Conservation (phyloP, 2,888 invertebrate genomes). For the Parnassius glacialis region DNA sequence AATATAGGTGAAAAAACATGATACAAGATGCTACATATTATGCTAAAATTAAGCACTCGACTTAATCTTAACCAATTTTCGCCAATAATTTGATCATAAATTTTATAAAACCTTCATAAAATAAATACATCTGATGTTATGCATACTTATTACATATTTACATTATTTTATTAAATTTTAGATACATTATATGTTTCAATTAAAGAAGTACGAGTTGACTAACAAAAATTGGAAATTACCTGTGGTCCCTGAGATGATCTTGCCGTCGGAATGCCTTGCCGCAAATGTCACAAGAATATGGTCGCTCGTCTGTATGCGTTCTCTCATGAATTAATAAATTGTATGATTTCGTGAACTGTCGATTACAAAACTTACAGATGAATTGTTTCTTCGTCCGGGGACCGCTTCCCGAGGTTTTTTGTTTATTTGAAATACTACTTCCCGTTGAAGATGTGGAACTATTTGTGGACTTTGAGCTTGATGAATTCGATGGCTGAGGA, state of each 20-base stretch:
- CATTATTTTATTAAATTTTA: no score
- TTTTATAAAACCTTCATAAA: no score
- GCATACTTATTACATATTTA: no score
- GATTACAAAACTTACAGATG: slow-evolving; percentile 98
- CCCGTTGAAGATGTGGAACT: slow-evolving; percentile 70
- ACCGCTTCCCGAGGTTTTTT: slow-evolving; percentile 78
- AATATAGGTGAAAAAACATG: no score
- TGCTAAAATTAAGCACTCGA: no score
- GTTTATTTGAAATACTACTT: slow-evolving; percentile 71
- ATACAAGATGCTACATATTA: no score
- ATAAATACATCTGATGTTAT: no score
- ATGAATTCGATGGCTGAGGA: slow-evolving; percentile 68
- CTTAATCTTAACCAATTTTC: no score
- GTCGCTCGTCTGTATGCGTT: slow-evolving; percentile 98
- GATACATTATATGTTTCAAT: no score
- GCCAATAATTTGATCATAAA: no score
- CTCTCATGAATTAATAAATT: slow-evolving; percentile 98
- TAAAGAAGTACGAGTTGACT: no score
- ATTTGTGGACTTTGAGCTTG: slow-evolving; percentile 66
- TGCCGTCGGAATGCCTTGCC: slow-evolving; percentile 98
- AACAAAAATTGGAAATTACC: slow-evolving; percentile 76
- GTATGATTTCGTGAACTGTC: slow-evolving; percentile 98
- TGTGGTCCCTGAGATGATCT: slow-evolving; percentile 96
- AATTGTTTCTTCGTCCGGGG: slow-evolving; percentile 98
- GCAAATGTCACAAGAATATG: slow-evolving; percentile 98